These are phyloP conservation scores for Huso huso DNA, from an alignment of 2,797 vertebrate species.

Conservation along the genomic window DNA sequence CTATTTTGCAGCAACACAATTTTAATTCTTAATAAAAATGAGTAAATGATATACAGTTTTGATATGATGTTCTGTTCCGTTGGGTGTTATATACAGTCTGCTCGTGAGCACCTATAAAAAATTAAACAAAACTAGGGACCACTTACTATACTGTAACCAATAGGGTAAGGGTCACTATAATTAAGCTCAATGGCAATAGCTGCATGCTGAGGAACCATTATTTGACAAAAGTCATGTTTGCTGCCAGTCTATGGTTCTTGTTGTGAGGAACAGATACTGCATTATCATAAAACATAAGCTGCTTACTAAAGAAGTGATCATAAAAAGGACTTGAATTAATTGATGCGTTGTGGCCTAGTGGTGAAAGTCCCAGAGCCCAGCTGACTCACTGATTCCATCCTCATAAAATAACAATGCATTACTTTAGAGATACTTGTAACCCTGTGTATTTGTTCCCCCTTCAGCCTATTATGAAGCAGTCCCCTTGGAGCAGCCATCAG, in stretches of 20 bases:
- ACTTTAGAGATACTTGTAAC: neutral
- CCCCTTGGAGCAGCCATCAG: slow-evolving; percentile 88
- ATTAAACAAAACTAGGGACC: neutral
- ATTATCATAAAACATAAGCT: slow-evolving; percentile 60
- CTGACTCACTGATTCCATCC: neutral
- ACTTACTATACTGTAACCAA: neutral
- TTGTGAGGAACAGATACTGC: slow-evolving; percentile 35
- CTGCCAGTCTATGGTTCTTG: neutral
- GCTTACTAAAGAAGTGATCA: slow-evolving; percentile 43
- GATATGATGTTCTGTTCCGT: neutral
- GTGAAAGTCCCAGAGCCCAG: neutral
- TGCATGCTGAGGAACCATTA: neutral
- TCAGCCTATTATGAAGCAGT: slow-evolving; percentile 91
- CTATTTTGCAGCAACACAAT: too few relatives aligned
- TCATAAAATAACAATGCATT: neutral
- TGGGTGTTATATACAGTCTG: neutral
- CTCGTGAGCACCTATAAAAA: neutral
- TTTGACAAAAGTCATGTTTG: slow-evolving; percentile 2
- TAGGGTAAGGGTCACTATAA: neutral
- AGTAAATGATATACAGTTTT: neutral
- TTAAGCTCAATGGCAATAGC: neutral
- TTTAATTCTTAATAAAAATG: too few relatives aligned
- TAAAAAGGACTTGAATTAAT: neutral
- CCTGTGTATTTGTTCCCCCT: neutral
- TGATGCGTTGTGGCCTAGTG: neutral